A percentile compares a stretch with the other conserved stretches of the same genome.
phyloP scores from a whole-genome alignment of 2,888 invertebrate species.

The Philonicus albiceps region DNA sequence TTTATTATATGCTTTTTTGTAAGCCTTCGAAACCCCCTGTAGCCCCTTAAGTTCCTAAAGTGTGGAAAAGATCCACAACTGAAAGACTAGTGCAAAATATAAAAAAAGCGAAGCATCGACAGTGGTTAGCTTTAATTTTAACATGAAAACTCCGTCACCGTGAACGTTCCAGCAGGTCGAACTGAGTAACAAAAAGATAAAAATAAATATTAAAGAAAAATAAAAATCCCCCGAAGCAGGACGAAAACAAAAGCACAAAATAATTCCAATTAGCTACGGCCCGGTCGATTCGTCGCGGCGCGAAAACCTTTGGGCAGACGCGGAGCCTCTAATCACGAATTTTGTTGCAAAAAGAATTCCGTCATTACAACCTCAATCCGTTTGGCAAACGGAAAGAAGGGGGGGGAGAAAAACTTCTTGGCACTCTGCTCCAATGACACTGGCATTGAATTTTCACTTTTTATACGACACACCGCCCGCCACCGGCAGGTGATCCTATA shows the following conservation, averaged over 20 bases:
- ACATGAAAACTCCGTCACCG: neutral
- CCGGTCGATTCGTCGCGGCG: neutral
- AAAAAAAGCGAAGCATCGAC: neutral
- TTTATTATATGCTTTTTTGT: too few species aligned
- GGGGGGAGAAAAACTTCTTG: neutral
- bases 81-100: neutral
- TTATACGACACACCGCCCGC: neutral
- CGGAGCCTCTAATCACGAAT: neutral
- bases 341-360: neutral
- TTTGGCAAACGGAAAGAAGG: neutral
- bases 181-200: neutral
- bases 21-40: too few species aligned
- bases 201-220: neutral
- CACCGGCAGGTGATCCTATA: neutral
- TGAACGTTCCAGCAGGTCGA: neutral
- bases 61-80: neutral
- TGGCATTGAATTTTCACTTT: constrained; percentile 38
- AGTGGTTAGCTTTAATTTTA: neutral
- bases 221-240: neutral
- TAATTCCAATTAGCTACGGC: constrained; percentile 19
- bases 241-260: constrained; percentile 13
- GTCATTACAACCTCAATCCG: neutral
- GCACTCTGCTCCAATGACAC: constrained; percentile 20
- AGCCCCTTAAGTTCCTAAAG: too few species aligned
- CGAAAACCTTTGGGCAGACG: neutral